Conservation (phyloP, 2,888 invertebrate species). For the Synanthedon andrenaeformis region DNA sequence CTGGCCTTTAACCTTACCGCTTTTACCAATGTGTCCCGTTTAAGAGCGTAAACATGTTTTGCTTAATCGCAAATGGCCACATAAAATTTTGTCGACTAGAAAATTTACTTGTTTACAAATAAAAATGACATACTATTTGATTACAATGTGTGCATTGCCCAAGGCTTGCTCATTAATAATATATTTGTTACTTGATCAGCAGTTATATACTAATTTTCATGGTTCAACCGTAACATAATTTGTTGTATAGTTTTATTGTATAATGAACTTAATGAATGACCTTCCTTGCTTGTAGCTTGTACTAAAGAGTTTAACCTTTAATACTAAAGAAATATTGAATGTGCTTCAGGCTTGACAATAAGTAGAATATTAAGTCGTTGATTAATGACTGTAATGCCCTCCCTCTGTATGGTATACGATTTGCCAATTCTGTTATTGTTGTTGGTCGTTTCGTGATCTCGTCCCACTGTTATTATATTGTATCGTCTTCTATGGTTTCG, state of each 20-base stretch:
- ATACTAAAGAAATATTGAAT: slow-evolving; percentile 15
- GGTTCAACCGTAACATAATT: slow-evolving; percentile 8
- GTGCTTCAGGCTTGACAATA: slow-evolving; percentile 15
- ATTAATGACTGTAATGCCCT: slow-evolving; percentile 33
- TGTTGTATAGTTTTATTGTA: slow-evolving; percentile 6
- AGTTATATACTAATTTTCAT: slow-evolving; percentile 7
- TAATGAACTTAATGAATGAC: slow-evolving; percentile 8
- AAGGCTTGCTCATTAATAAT: background rate
- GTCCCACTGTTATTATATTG: slow-evolving; percentile 21
- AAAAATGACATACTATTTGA: slow-evolving; percentile 1
- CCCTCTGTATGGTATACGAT: slow-evolving; percentile 14
- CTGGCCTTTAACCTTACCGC: slow-evolving; percentile 22
- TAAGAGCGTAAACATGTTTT: background rate
- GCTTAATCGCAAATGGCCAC: background rate
- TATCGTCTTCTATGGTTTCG: slow-evolving; percentile 27
- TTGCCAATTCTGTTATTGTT: slow-evolving; percentile 31
- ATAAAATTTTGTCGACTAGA: background rate
- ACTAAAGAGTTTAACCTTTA: slow-evolving; percentile 12
- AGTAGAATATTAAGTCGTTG: slow-evolving; percentile 22
- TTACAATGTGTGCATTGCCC: background rate
- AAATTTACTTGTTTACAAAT: background rate
- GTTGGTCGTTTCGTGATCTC: slow-evolving; percentile 19
- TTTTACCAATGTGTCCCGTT: slow-evolving; percentile 8
- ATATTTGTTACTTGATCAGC: background rate
- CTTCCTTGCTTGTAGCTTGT: slow-evolving; percentile 7